Conservation (phyloP, 2,113 vertebrate species). For the Carollia perspicillata region DNA sequence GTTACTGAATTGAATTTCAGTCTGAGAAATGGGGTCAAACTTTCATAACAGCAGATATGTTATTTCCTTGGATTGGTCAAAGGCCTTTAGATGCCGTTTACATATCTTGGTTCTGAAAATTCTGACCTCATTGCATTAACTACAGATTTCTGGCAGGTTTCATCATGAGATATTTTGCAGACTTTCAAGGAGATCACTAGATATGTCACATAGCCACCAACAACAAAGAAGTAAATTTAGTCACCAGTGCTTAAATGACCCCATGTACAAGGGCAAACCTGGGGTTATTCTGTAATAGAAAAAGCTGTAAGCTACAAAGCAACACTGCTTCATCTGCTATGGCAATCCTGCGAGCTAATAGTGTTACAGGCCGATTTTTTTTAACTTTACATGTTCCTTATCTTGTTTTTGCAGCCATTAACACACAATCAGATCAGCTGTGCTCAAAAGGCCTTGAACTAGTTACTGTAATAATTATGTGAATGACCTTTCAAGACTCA, state of each 20-base stretch:
- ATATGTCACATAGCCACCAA: slow-evolving; percentile 23
- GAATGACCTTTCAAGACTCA: slow-evolving; percentile 77
- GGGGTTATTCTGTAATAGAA: slow-evolving; percentile 25
- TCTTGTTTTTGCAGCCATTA: slow-evolving; percentile 79
- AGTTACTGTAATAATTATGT: slow-evolving; percentile 78
- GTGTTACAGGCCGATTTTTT: slow-evolving; percentile 27
- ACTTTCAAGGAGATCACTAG: not conserved
- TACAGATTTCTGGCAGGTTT: slow-evolving; percentile 12
- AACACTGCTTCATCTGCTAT: slow-evolving; percentile 65
- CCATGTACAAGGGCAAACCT: slow-evolving; percentile 1
- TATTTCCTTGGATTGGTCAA: not conserved
- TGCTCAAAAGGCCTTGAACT: slow-evolving; percentile 74
- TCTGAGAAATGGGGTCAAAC: not conserved
- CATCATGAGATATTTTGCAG: not conserved
- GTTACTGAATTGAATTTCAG: not conserved
- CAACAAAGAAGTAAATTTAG: not conserved
- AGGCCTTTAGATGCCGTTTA: not conserved
- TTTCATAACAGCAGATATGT: not conserved
- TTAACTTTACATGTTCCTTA: slow-evolving; percentile 69
- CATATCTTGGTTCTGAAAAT: slow-evolving; percentile 9
- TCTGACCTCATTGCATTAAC: not conserved
- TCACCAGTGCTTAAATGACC: slow-evolving; percentile 18
- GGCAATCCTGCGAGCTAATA: slow-evolving; percentile 54
- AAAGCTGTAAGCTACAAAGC: slow-evolving; percentile 36
- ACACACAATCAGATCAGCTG: slow-evolving; percentile 73